A percentile compares a stretch with the other conserved stretches of the same genome.
These are phyloP conservation scores for Hyperoodon ampullatus DNA, from an alignment of 2,113 vertebrate genomes.

Conservation along the genomic window DNA sequence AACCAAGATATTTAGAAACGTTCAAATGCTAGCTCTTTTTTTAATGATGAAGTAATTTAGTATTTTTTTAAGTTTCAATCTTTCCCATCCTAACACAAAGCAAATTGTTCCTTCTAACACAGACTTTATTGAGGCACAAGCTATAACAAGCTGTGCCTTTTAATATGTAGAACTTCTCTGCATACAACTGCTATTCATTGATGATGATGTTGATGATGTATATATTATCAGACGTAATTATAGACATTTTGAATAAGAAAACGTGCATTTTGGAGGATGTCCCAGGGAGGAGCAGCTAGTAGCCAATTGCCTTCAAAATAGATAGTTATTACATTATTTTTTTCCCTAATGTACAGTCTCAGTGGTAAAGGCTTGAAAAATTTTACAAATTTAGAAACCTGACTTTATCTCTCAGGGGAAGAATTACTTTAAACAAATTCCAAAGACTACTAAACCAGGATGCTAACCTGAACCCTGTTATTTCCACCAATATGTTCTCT, in stretches of 20 bases:
- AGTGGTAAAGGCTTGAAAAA: background rate
- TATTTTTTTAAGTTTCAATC: background rate
- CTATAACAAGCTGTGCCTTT: background rate
- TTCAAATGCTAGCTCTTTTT: background rate
- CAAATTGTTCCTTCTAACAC: constrained; percentile 27
- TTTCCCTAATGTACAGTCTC: background rate
- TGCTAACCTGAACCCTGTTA: background rate
- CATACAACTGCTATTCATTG: background rate
- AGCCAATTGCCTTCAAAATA: background rate
- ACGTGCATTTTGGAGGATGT: background rate
- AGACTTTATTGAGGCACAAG: background rate
- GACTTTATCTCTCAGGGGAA: background rate
- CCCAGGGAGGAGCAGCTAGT: background rate
- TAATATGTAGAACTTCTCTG: background rate
- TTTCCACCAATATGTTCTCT: background rate
- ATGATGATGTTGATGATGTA: background rate
- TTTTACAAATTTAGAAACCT: background rate
- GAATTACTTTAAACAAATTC: background rate
- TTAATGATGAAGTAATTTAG: constrained; percentile 16
- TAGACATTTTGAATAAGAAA: background rate
- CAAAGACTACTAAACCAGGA: background rate
- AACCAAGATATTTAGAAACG: constrained; percentile 32
- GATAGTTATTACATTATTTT: background rate
- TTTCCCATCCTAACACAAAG: constrained; percentile 12
- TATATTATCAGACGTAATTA: background rate